Conservation (phyloP, 2,113 vertebrate genomes). For the Equus przewalskii region DNA sequence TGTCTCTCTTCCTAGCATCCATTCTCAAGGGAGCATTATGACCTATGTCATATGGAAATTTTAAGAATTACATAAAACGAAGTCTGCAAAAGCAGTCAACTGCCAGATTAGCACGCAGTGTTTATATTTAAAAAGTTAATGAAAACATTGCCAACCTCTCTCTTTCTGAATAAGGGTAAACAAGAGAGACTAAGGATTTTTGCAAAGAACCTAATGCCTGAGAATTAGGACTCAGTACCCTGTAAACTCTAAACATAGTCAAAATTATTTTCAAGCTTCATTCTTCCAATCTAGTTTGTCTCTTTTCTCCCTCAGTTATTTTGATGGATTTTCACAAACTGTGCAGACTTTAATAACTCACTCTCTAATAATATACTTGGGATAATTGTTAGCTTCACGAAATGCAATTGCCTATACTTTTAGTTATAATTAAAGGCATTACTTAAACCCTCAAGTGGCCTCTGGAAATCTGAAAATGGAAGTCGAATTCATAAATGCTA, state of each 20-base stretch:
- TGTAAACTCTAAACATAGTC: conserved; percentile 67
- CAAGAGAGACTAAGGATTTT: conserved; percentile 58
- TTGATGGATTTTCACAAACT: conserved; percentile 80
- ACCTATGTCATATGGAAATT: conserved; percentile 62
- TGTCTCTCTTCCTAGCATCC: conserved; percentile 32
- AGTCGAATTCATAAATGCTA: conserved; percentile 85
- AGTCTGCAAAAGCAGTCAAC: conserved; percentile 60
- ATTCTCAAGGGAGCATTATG: conserved; percentile 50
- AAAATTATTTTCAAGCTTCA: conserved; percentile 72
- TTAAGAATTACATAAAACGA: conserved; percentile 67
- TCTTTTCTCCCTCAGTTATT: conserved; percentile 77
- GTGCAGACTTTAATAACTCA: conserved; percentile 81
- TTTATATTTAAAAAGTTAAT: conserved; percentile 71
- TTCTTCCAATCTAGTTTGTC: conserved; percentile 67
- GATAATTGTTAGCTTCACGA: conserved; percentile 87
- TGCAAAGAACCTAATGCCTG: conserved; percentile 48
- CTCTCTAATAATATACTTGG: conserved; percentile 85
- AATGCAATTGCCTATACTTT: conserved; percentile 85
- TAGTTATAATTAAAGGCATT: conserved; percentile 89
- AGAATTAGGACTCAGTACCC: conserved; percentile 69
- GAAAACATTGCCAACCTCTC: conserved; percentile 64
- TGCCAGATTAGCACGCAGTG: conserved; percentile 41
- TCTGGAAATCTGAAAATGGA: conserved; percentile 89
- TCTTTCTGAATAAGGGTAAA: conserved; percentile 53
- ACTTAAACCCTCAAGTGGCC: conserved; percentile 82